phyloP scores from a whole-genome alignment of 1,140 invertebrate genomes.

The Drosophila nasuta region DNA sequence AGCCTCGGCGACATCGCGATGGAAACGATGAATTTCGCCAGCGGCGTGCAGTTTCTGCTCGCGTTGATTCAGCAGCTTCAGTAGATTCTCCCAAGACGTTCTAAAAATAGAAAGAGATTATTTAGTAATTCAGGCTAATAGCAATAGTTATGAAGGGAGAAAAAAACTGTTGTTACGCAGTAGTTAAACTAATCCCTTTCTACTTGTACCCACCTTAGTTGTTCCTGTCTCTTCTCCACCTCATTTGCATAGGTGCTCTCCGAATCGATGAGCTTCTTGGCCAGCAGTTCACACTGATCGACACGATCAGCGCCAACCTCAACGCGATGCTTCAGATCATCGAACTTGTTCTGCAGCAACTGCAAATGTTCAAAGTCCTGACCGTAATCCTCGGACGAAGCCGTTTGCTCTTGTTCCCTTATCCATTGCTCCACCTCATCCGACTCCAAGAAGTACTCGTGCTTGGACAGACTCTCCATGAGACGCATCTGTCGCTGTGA shows the following conservation, averaged over 20 bases:
- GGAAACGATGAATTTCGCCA: constrained; percentile 98
- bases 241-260: constrained; percentile 95
- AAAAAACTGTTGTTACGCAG: background rate
- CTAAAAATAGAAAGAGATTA: constrained; percentile 18
- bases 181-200: background rate
- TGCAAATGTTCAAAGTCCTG: constrained; percentile 98
- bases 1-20: constrained; percentile 97
- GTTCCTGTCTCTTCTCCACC: constrained; percentile 94
- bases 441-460: constrained; percentile 96
- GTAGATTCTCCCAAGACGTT: constrained; percentile 93
- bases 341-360: constrained; percentile 96
- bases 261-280: constrained; percentile 94
- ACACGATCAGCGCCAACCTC: constrained; percentile 96
- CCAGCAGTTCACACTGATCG: constrained; percentile 95
- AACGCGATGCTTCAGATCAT: constrained; percentile 96
- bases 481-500: constrained; percentile 92
- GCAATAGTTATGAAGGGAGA: too few relatives aligned
- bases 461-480: constrained; percentile 95
- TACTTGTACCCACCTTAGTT: constrained; percentile 89
- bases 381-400: constrained; percentile 97
- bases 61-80: constrained; percentile 93
- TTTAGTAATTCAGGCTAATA: background rate
- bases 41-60: constrained; percentile 95
- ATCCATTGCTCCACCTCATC: constrained; percentile 98
- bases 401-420: constrained; percentile 95